Evolutionary conservation across 2,888 invertebrate species (phyloP).

Genomic region (Cacoxenus indagator): DNA sequence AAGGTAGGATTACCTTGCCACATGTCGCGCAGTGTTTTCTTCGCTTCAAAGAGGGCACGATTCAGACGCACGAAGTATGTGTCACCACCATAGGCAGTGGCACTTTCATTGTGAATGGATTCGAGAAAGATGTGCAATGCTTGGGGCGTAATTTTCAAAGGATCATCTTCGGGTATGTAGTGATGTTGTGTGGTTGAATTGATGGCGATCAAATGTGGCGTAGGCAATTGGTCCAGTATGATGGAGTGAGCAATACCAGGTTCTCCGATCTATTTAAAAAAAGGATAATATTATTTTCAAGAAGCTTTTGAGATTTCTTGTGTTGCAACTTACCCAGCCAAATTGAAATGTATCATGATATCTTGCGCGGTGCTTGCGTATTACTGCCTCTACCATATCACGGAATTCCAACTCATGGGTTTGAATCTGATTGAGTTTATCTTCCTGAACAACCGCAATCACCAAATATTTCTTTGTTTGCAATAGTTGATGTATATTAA

Average conservation of each 20-base stretch:
- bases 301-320: not conserved
- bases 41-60: slow-evolving; percentile 87
- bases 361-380: slow-evolving; percentile 80
- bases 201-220: slow-evolving; percentile 90
- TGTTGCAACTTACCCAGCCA: slow-evolving; percentile 81
- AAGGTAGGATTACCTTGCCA: slow-evolving; percentile 95
- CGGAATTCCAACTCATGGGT: slow-evolving; percentile 85
- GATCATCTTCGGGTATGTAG: slow-evolving; percentile 89
- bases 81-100: slow-evolving; percentile 89
- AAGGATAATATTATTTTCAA: not conserved
- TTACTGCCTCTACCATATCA: slow-evolving; percentile 87
- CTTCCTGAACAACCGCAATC: slow-evolving; percentile 88
- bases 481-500: slow-evolving; percentile 86
- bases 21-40: slow-evolving; percentile 84
- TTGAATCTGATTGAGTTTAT: slow-evolving; percentile 85
- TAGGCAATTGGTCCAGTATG: slow-evolving; percentile 86
- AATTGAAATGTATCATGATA: slow-evolving; percentile 91
- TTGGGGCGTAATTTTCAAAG: slow-evolving; percentile 84
- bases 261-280: slow-evolving; percentile 76
- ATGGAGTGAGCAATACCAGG: slow-evolving; percentile 94
- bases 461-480: slow-evolving; percentile 89
- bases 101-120: slow-evolving; percentile 80
- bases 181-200: slow-evolving; percentile 94
- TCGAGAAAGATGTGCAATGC: slow-evolving; percentile 69
- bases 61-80: slow-evolving; percentile 82